Evolutionary conservation across 2,113 vertebrate species (phyloP).

Genomic region (Piaya cayana): DNA sequence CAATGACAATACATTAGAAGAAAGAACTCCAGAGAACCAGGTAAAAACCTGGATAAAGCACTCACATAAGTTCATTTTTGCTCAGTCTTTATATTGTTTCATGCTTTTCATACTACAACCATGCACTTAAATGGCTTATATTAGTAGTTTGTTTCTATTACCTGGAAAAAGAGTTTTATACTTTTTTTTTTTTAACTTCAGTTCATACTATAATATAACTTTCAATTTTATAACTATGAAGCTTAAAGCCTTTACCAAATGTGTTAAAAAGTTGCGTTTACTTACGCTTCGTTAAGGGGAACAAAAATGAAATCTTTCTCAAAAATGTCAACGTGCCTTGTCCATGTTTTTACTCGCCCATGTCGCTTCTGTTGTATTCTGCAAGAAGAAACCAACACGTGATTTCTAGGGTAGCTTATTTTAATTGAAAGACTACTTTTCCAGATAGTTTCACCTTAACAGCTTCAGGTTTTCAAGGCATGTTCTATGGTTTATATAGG

Average conservation of each 20-base stretch:
- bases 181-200: neutral
- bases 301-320: slow-evolving; percentile 99
- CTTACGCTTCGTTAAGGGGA: slow-evolving; percentile 99
- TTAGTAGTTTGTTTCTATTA: neutral
- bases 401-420: neutral
- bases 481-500: neutral
- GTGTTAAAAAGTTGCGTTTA: slow-evolving; percentile 5
- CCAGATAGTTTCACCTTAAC: neutral
- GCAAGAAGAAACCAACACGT: slow-evolving; percentile 22
- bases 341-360: slow-evolving; percentile 97
- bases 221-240: neutral
- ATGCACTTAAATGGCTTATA: neutral
- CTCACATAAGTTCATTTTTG: neutral
- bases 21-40: neutral
- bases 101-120: neutral
- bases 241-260: neutral
- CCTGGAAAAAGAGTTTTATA: neutral
- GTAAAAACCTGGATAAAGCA: neutral
- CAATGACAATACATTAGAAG: neutral
- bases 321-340: slow-evolving; percentile 96
- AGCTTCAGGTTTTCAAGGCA: neutral
- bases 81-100: neutral
- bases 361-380: slow-evolving; percentile 95
- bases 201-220: neutral
- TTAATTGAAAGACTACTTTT: neutral